Base-by-base conservation (phyloP, 2,888 invertebrate genomes). In the Gryllus longicercus region DNA sequence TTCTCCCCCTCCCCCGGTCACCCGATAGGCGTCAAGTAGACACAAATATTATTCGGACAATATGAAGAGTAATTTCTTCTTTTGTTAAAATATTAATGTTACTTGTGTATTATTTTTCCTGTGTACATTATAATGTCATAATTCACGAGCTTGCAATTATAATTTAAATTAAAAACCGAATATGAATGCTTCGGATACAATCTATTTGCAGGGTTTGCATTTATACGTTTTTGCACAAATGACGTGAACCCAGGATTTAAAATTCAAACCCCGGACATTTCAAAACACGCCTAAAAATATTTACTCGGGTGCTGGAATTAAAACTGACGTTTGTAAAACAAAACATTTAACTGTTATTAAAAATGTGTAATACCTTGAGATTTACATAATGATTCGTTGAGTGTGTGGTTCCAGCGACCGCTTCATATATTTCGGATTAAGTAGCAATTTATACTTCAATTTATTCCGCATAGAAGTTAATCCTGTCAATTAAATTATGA, bases 311-410 rank as follows among this genome's bases (percentile, higher is more conserved):
- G 38, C 38, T 63, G 63, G 63, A 63, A 63, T 63, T 63, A 63
- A 63, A 63, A 63, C n/a, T 63, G 63, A 63, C 63, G 63, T 63
- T 63, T 63, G 14, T 18, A 63, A 63, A 18, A 63, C n/a, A 63
- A 63, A 63, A 63, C 63, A 63, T 63, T 63, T 63, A 63, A 63
- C 63, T 63, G 63, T 63, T 63, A 63, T 63, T 63, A 63, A 63
- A 63, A 63, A 63, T 63, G n/a, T n/a, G 12, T 63, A 63, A 63
- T 63, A 18, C 63, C 63, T 63, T 63, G 63, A 63, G 63, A 63
- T 63, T 63, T 63, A 63, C 63, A 63, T 63, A 63, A 63, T 63
- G 63, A 63, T 63, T 63, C 63, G 63, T 18, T 63, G 63, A 63
- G 63, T 63, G 63, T n/a, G 63, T 63, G 63, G 63, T n/a, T 63